Percentiles rank a stretch among this genome's conserved stretches.
Evolutionary conservation across 2,888 invertebrate species (phyloP).

Genomic region (Caenorhabditis imperialis): DNA sequence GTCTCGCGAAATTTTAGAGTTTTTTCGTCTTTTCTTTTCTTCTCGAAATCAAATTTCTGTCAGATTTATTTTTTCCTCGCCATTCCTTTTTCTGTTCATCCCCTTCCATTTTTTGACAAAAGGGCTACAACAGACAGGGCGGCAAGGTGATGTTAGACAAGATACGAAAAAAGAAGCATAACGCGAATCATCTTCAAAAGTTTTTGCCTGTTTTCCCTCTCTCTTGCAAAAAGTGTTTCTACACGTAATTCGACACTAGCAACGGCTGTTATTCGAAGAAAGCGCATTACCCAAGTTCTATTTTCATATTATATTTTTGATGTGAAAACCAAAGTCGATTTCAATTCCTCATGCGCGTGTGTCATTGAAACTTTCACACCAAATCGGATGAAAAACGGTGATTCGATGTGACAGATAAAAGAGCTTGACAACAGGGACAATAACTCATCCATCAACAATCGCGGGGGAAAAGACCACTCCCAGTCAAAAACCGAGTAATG

Average conservation of each 20-base stretch:
- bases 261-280: conserved; percentile 48
- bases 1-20: conserved; percentile 18
- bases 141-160: conserved; percentile 6
- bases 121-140: neutral
- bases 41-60: conserved; percentile 16
- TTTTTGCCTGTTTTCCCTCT: conserved; percentile 17
- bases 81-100: no score
- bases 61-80: no score
- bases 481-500: no score
- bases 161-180: conserved; percentile 10
- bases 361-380: conserved; percentile 30
- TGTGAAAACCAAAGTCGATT: no score
- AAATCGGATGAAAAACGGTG: conserved; percentile 10
- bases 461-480: no score
- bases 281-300: conserved; percentile 31
- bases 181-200: conserved; percentile 32
- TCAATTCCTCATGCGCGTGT: no score
- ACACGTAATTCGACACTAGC: conserved; percentile 51
- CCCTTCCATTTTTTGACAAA: no score
- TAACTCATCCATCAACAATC: no score
- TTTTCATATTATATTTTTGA: no score
- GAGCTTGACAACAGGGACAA: no score
- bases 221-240: conserved; percentile 40
- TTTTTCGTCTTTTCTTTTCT: conserved; percentile 12
- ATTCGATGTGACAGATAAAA: conserved; percentile 33